Base-by-base conservation (phyloP, 2,113 vertebrate species). In the Oophaga pumilio region DNA sequence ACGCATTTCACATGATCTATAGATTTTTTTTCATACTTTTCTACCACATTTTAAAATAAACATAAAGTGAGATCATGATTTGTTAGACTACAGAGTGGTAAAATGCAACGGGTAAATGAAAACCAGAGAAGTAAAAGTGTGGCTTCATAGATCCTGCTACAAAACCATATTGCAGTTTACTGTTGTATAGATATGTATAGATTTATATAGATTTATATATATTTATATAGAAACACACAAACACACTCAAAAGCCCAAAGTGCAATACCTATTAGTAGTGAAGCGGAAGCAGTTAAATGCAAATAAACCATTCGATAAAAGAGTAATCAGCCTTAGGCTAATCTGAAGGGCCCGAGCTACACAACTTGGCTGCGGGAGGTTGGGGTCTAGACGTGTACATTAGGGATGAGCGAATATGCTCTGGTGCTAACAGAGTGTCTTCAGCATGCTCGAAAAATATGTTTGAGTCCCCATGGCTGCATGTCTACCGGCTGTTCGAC, bases 121-220 rank as follows among this genome's bases (percentile, higher is more conserved):
- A 64, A 60, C 79, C 69, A 43, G 53, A 82, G 33, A 87, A 76
- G 56, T 18, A 56, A 71, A 69, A 80, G n/a, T 77, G 57, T 76
- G 80, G 81, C 60, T 88, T 76, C 73, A 77, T 88, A 88, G 87
- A 88, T 88, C 87, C 87, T 88, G 87, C 87, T 88, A 88, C 76
- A 82, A 84, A 77, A 68, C 81, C 87, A 49, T 84, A 88, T 84
- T 88, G 87, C 87, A 83, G 81, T 79, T 79, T 86, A 74, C 64
- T 87, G 86, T 88, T 83, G 62, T 60, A 53, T 84, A 66, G 71
- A 74, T 66, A 50, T 85, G 71, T 77, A n/a, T 85, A 85, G 69
- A 76, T 76, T 59, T 85, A 76, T 76, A 74, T 76, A 53, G 20
- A 85, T 74, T 60, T 74, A 85, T 62, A 85, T 64, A 86, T 64